A percentile compares a stretch with the other conserved stretches of the same genome.
phyloP scores from a whole-genome alignment of 2,113 vertebrate genomes.

The Cephalopholis sonnerati region DNA sequence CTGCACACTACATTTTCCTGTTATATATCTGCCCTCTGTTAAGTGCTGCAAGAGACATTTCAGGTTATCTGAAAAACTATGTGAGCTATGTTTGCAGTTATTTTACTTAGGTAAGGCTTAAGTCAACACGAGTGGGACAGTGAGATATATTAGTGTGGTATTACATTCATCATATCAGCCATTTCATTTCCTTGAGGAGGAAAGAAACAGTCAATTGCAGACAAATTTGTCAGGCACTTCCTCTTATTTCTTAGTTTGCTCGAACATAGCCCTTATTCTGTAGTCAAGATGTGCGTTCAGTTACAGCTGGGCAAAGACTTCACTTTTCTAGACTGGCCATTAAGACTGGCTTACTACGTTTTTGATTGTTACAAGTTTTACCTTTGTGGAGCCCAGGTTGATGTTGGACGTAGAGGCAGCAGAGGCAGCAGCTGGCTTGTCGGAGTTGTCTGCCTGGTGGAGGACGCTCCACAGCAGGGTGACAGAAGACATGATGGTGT shows the following conservation, averaged over 20 bases:
- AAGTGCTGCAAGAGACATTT: neutral
- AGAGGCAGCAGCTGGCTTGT: conserved; percentile 89
- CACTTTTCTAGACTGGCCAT: neutral
- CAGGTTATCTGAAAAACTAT: neutral
- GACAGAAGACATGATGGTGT: conserved; percentile 98
- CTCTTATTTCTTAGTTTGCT: neutral
- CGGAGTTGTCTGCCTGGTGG: conserved; percentile 92
- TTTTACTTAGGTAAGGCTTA: neutral
- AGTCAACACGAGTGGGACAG: neutral
- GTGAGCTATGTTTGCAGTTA: too few species aligned
- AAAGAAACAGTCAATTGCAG: neutral
- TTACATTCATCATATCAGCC: neutral
- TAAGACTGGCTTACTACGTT: neutral
- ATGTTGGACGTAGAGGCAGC: conserved; percentile 93
- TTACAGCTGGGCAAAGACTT: too few species aligned
- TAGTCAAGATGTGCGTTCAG: neutral
- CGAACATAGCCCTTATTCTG: neutral
- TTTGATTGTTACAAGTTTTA: conserved; percentile 60
- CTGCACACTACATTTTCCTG: neutral
- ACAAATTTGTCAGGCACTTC: neutral
- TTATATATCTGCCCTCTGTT: neutral
- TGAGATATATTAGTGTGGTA: neutral
- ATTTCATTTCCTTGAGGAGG: neutral
- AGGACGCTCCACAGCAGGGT: conserved; percentile 96
- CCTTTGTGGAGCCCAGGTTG: conserved; percentile 98